Evolutionary conservation across 2,797 vertebrate genomes (phyloP).

Genomic region (Cygnus olor): DNA sequence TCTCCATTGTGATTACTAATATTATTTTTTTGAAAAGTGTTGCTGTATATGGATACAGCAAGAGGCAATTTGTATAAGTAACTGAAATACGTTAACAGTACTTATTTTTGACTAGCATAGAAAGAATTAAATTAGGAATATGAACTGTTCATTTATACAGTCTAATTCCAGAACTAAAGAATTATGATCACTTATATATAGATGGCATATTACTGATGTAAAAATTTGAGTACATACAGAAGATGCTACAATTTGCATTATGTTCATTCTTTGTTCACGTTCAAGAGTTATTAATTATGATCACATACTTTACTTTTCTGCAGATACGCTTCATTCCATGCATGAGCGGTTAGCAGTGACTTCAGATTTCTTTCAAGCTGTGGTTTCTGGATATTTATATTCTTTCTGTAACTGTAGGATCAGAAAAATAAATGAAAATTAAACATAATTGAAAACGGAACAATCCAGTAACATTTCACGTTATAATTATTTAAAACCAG

Average conservation of each 20-base stretch:
- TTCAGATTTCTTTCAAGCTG: background rate
- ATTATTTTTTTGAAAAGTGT: too few relatives aligned
- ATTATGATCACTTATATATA: background rate
- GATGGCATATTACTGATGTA: background rate
- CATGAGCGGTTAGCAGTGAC: background rate
- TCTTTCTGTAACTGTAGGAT: background rate
- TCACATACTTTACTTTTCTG: background rate
- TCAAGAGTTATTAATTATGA: background rate
- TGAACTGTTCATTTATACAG: background rate
- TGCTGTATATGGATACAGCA: background rate
- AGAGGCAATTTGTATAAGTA: background rate
- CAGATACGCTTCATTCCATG: background rate
- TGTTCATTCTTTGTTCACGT: background rate
- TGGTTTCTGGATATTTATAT: background rate
- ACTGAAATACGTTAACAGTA: background rate
- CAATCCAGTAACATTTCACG: background rate
- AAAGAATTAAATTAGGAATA: too few relatives aligned
- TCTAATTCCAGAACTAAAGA: background rate
- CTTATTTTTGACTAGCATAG: background rate
- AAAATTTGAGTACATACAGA: accelerated
- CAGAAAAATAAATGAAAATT: background rate
- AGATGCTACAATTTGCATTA: background rate
- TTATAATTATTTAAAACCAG: background rate
- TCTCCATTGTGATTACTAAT: too few relatives aligned
- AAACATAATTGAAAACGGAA: background rate